These are phyloP conservation scores for Myopa testacea DNA, from an alignment of 2,888 invertebrate genomes.

Conservation along the genomic window DNA sequence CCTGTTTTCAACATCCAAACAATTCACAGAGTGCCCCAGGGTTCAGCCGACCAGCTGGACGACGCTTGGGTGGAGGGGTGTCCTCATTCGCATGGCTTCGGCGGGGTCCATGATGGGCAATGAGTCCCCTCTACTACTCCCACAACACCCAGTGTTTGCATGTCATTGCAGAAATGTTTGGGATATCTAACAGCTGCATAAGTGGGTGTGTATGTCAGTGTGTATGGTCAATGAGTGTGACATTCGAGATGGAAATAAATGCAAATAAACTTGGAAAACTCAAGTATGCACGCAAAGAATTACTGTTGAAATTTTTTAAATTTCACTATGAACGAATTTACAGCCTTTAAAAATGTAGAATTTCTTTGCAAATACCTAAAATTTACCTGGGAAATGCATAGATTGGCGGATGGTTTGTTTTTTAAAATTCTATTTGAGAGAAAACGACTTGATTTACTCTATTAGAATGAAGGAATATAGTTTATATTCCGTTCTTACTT, in stretches of 20 bases:
- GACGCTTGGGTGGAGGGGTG: background rate
- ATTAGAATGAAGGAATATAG: too few species aligned
- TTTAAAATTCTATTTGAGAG: too few species aligned
- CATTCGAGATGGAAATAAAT: conserved; percentile 14
- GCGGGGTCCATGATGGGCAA: background rate
- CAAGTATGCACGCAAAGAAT: background rate
- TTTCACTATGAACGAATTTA: background rate
- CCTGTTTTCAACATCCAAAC: too few species aligned
- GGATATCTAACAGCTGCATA: background rate
- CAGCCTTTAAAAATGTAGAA: too few species aligned
- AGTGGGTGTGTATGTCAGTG: background rate
- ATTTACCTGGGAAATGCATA: too few species aligned
- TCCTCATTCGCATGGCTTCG: background rate
- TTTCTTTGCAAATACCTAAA: too few species aligned
- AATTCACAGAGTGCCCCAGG: background rate
- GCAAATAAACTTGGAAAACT: background rate
- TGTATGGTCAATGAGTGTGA: conserved; percentile 6
- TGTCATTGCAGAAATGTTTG: conserved; percentile 6
- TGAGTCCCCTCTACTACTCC: background rate
- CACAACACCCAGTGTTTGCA: background rate
- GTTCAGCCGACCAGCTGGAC: background rate
- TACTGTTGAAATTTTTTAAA: background rate
- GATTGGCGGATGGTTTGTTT: too few species aligned
- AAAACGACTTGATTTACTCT: too few species aligned
- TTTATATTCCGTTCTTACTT: too few species aligned